Conservation (phyloP, 2,888 invertebrate genomes). For the Tortrix viridana region DNA sequence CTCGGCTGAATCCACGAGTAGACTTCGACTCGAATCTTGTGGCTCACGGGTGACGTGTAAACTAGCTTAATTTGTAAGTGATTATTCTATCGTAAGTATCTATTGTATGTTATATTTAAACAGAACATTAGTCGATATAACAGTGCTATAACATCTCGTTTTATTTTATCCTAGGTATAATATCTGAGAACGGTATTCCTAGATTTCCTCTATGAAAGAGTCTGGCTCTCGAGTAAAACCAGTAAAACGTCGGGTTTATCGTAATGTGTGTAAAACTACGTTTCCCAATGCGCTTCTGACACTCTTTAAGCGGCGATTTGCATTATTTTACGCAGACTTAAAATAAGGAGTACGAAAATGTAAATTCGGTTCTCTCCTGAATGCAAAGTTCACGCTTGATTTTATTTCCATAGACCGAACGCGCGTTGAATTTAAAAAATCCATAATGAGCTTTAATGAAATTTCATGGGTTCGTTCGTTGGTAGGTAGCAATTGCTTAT, state of each 20-base stretch:
- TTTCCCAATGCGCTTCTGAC: conserved; percentile 41
- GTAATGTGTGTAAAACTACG: conserved; percentile 33
- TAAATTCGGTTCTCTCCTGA: conserved; percentile 63
- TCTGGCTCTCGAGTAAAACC: background rate
- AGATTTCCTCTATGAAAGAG: conserved; percentile 16
- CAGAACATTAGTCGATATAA: background rate
- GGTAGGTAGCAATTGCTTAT: background rate
- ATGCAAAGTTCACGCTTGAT: conserved; percentile 73
- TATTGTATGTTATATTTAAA: background rate
- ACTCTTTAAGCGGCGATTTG: conserved; percentile 60
- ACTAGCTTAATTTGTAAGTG: conserved; percentile 4
- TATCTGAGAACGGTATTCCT: conserved; percentile 1
- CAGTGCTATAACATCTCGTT: too few species aligned
- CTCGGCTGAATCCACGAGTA: conserved; percentile 48
- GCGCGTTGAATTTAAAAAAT: conserved; percentile 63
- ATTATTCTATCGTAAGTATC: conserved; percentile 16
- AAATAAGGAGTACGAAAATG: conserved; percentile 67
- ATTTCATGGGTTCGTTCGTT: conserved; percentile 39
- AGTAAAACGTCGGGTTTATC: conserved; percentile 9
- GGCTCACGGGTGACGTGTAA: conserved; percentile 14
- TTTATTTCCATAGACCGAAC: conserved; percentile 65
- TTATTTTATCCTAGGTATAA: background rate
- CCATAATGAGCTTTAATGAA: conserved; percentile 52
- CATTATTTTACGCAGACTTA: conserved; percentile 63
- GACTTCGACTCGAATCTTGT: conserved; percentile 24